phyloP scores from a whole-genome alignment of 2,797 vertebrate species.

The Gallinago solitaria region DNA sequence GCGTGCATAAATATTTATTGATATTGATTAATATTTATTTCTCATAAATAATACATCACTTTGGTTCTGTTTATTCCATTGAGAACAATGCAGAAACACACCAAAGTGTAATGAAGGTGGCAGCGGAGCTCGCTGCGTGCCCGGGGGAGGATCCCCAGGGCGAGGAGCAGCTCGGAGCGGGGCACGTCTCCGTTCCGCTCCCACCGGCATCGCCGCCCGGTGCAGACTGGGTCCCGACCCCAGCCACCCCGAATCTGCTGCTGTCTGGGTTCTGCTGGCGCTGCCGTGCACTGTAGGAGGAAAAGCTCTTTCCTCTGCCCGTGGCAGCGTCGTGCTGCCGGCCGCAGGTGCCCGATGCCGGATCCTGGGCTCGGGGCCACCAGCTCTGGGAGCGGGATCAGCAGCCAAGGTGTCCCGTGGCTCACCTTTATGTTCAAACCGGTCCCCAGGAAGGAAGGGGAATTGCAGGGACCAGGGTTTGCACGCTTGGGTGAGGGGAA shows the following conservation, averaged over 20 bases:
- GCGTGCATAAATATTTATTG: neutral
- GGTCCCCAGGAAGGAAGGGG: rapidly evolving
- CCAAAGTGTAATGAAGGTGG: neutral
- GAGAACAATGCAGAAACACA: neutral
- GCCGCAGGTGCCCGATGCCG: neutral
- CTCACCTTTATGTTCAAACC: neutral
- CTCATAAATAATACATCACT: neutral
- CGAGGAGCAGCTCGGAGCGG: neutral
- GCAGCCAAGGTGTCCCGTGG: neutral
- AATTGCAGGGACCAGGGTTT: rapidly evolving
- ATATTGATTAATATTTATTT: constrained; percentile 30
- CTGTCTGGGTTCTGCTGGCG: neutral
- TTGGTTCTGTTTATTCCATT: neutral
- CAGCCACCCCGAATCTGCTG: neutral
- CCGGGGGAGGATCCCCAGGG: neutral
- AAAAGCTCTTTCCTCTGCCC: neutral
- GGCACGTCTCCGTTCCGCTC: neutral
- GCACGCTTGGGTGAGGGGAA: neutral
- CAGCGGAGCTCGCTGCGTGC: neutral
- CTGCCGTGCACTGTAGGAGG: neutral
- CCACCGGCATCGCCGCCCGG: rapidly evolving
- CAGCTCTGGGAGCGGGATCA: neutral
- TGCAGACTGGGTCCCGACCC: rapidly evolving
- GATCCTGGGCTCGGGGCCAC: no score
- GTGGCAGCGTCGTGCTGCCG: rapidly evolving